Evolutionary conservation across 2,113 vertebrate species (phyloP).

Genomic region (Sebastes fasciatus): DNA sequence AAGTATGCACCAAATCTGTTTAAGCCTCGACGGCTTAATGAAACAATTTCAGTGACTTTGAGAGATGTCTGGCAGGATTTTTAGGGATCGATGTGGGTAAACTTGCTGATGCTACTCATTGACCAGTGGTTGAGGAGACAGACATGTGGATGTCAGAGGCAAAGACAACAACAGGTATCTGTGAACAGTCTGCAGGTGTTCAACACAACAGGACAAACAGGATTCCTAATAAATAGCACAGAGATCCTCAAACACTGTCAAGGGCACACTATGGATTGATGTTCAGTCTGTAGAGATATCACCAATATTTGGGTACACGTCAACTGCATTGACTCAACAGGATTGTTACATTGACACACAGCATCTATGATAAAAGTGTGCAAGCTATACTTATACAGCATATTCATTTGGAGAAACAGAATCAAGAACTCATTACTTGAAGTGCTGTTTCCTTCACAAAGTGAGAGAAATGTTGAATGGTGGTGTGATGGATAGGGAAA

Average conservation of each 20-base stretch:
- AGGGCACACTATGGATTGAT: not conserved
- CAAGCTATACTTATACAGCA: too few relatives aligned
- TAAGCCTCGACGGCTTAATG: not conserved
- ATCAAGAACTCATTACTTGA: not conserved
- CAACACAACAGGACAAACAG: not conserved
- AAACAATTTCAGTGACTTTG: not conserved
- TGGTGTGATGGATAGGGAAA: not conserved
- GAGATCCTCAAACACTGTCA: not conserved
- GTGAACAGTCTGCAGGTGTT: not conserved
- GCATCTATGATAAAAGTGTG: not conserved
- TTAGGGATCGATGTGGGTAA: not conserved
- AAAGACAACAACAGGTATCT: not conserved
- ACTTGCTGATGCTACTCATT: not conserved
- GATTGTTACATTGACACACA: not conserved
- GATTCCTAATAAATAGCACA: not conserved
- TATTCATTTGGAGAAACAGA: not conserved
- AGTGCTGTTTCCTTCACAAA: not conserved
- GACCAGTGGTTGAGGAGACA: not conserved
- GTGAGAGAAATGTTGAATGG: not conserved
- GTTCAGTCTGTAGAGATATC: not conserved
- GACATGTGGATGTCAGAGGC: not conserved
- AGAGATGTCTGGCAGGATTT: not conserved
- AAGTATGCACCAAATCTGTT: not conserved
- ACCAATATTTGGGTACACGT: not conserved
- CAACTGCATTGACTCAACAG: not conserved